Evolutionary conservation across 2,797 vertebrate genomes (phyloP), one percentile per base, ranked within the genome.

Genomic region (Sphenopsis melanotis): DNA sequence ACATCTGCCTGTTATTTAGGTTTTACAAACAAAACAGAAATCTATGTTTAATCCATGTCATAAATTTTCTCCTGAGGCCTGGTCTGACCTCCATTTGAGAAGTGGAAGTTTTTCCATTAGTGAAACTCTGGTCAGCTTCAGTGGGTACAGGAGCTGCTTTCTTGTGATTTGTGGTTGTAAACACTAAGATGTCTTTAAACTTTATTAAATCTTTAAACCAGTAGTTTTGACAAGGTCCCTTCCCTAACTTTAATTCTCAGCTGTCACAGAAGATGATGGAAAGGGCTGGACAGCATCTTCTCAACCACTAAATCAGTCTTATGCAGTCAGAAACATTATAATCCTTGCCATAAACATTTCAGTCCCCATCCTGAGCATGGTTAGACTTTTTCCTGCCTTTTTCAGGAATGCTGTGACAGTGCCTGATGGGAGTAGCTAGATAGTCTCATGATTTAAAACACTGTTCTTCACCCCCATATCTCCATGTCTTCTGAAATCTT

Each of bases 41-140:
- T 59, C 47, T 44, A 1, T 72, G 53, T 94, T 91, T 88, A 88
- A 81, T 44, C 53, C 0, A 0, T 46, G 83, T 49, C 15, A 9
- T 70, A 52, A 87, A 70, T 63, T 89, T 85, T 87, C 55, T 94
- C 87, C 52, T 0, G 2, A 84, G 70, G 16, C 77, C 70, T 80
- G 41, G 30, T 79, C 52, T 94, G 72, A 69, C 37, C n/a, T 86
- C 55, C 36, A 6, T 69, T 83, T 78, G 59, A 63, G 59, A 88
- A 87, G 34, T 41, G 53, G 65, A 86, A 63, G 41, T 69, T 88
- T 89, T 93, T 90, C 83, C 66, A 32, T 83, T 95, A 84, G 44
- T 49, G 69, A 82, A 90, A 72, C 42, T 37, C 80, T 66, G 15
- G 55, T 84, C 26, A 36, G 29, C 83, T 87, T 95, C 63, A 89